phyloP scores from a whole-genome alignment of 2,113 vertebrate genomes.

The Okapia johnstoni region DNA sequence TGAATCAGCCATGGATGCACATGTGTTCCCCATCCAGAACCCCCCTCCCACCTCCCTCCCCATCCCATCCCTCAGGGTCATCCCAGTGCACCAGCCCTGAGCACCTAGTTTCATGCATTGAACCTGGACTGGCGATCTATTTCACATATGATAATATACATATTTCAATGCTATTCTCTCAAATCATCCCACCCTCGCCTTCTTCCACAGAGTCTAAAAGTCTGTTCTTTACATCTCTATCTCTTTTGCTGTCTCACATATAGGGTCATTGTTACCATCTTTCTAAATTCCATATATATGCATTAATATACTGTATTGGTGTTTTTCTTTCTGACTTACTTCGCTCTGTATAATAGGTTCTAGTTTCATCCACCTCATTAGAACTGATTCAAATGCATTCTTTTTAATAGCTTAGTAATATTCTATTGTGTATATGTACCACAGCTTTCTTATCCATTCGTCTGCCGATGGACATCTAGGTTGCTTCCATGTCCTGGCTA shows the following conservation, averaged over 20 bases:
- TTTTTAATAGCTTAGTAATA: neutral
- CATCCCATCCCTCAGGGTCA: neutral
- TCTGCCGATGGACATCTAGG: neutral
- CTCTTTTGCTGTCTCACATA: neutral
- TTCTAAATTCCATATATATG: neutral
- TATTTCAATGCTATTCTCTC: neutral
- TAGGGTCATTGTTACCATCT: neutral
- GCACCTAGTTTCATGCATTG: neutral
- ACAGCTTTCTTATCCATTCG: neutral
- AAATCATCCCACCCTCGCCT: neutral
- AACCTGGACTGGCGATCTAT: neutral
- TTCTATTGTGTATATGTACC: neutral
- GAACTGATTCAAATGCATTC: neutral
- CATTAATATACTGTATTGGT: neutral
- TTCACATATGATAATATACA: neutral
- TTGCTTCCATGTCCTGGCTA: neutral
- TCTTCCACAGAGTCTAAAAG: neutral
- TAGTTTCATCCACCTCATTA: neutral
- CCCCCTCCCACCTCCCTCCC: neutral
- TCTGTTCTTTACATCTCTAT: neutral
- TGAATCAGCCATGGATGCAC: rapidly evolving
- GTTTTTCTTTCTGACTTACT: neutral
- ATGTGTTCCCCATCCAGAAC: neutral
- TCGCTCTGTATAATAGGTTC: neutral
- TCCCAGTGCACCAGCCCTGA: neutral